Evolutionary conservation across 1,140 invertebrate genomes (phyloP), one percentile per base, ranked within the genome.

Genomic region (Ephestia elutella): DNA sequence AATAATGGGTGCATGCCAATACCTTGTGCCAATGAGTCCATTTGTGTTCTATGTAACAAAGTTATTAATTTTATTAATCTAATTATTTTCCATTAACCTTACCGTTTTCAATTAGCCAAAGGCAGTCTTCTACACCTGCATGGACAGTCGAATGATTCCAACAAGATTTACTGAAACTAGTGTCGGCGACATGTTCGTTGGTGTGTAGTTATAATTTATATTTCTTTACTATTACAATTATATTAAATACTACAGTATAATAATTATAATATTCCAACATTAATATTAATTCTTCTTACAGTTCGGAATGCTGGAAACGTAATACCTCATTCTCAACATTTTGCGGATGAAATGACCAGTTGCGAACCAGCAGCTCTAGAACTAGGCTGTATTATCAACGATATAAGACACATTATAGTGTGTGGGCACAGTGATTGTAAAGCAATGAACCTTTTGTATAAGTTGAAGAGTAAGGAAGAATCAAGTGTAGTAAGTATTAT

Each of bases 361-460:
- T 97, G 97, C 68, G 97, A 99, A 90, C 96, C 97, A 10, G 97
- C 96, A 11, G 97, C 97, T 8, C 85, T 99, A 63, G 97, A 99
- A 89, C 90, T 99, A 32, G 96, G 96, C 21, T 98, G 97, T 80
- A 92, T 98, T 25, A 91, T 97, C n/a, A 98, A 98, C 78, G 93
- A 96, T 73, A 97, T 99, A 50, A 91, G 94, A 57, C 96, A 99
- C 81, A 93, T 99, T 51, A 96, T 99, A 63, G 96, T 99, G 11
- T 98, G 97, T 78, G 98, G 98, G 0, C 98, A 99, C 81, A 98
- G 97, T 50, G 98, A 99, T 86, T 99, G 97, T 82, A 99, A 99
- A 92, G 97, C 97, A 4, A 98, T 98, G 93, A 98, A 98, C 91
- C 90, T 97, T 44, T 87, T 99, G 1, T 96, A 97, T 78, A 92